These are phyloP conservation scores for Charina bottae DNA, from an alignment of 2,113 vertebrate genomes.

Conservation along the genomic window DNA sequence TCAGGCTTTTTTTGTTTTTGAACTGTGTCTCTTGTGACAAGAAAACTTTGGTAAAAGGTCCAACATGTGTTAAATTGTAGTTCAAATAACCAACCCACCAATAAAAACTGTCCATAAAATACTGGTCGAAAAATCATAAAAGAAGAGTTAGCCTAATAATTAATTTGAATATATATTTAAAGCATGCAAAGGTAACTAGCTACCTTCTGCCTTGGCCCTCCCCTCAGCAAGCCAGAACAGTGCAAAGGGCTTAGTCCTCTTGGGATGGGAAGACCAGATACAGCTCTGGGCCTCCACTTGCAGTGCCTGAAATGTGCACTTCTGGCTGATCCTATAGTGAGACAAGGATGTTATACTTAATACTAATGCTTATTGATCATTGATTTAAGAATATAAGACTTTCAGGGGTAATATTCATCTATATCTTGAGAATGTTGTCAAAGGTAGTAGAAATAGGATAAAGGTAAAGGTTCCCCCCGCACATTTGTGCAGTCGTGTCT, in stretches of 20 bases:
- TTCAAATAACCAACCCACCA: background rate
- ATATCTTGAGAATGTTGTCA: background rate
- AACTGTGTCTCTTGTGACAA: background rate
- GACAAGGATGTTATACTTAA: background rate
- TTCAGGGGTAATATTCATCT: background rate
- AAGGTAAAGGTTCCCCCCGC: too few species aligned
- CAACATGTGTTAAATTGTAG: background rate
- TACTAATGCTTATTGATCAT: background rate
- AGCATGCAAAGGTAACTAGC: background rate
- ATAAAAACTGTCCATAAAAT: background rate
- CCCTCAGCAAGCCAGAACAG: background rate
- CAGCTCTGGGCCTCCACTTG: background rate
- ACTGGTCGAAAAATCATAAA: background rate
- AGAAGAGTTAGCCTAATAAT: background rate
- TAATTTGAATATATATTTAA: background rate
- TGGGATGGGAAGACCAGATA: background rate
- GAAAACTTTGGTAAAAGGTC: background rate
- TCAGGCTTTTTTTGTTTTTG: background rate
- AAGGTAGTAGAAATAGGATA: background rate
- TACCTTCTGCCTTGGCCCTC: background rate
- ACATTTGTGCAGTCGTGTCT: too few species aligned
- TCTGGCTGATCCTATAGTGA: background rate
- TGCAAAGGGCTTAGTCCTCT: background rate
- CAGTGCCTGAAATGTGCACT: too few species aligned
- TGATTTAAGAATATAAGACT: background rate